Percentiles rank a stretch among this genome's conserved stretches.
Evolutionary conservation across 2,888 invertebrate species (phyloP).

Genomic region (Tachina lurida): DNA sequence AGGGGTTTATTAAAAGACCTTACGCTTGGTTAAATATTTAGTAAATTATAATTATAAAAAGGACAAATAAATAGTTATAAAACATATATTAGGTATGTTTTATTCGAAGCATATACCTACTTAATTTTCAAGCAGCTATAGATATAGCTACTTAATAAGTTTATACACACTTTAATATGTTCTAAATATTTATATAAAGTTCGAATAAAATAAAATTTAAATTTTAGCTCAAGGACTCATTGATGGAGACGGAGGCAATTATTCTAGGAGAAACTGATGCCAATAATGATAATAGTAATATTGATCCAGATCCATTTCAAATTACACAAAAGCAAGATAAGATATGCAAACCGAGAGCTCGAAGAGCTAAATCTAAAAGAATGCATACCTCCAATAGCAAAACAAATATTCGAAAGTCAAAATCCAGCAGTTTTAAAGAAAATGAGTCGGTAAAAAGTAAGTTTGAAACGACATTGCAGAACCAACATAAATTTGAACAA

Average conservation of each 20-base stretch:
- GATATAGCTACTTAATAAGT: too few relatives aligned
- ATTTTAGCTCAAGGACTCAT: constrained; percentile 70
- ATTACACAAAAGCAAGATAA: constrained; percentile 47
- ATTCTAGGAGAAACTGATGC: constrained; percentile 55
- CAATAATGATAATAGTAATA: constrained; percentile 41
- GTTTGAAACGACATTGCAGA: background rate
- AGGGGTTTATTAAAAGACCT: background rate
- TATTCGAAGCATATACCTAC: too few relatives aligned
- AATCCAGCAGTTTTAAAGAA: constrained; percentile 1
- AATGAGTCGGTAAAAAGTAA: background rate
- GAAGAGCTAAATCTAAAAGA: constrained; percentile 5
- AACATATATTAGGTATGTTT: too few relatives aligned
- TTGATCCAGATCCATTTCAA: constrained; percentile 75
- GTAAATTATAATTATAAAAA: background rate
- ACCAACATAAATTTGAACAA: background rate
- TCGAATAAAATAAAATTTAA: background rate
- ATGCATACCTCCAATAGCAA: background rate
- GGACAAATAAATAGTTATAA: background rate
- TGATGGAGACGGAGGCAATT: constrained; percentile 75
- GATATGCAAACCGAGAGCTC: constrained; percentile 21
- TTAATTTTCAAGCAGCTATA: too few relatives aligned
- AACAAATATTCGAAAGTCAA: constrained; percentile 20
- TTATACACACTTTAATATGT: too few relatives aligned
- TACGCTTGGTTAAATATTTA: background rate
- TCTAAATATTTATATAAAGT: too few relatives aligned